Evolutionary conservation across 2,797 vertebrate genomes (phyloP).

Genomic region (Emydoidea blandingii): DNA sequence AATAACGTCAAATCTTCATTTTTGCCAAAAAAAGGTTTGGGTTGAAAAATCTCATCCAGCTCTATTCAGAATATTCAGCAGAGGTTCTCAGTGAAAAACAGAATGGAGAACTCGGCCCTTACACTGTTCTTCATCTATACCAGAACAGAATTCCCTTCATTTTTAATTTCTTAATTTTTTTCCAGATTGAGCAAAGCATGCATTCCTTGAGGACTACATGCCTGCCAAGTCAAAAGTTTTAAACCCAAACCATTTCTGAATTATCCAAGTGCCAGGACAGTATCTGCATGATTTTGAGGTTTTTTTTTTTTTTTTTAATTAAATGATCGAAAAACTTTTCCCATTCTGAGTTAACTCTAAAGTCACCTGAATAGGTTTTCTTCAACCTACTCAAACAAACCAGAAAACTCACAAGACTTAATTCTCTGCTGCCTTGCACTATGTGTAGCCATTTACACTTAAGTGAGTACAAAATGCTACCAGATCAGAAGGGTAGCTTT

Average conservation of each 20-base stretch:
- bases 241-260: slow-evolving; percentile 48
- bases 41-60: neutral
- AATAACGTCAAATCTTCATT: neutral
- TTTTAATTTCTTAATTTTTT: slow-evolving; percentile 31
- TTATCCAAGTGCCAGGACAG: slow-evolving; percentile 48
- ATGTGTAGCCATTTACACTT: neutral
- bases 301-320: accelerated
- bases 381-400: slow-evolving; percentile 1
- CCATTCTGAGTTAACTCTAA: slow-evolving; percentile 16
- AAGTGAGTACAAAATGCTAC: neutral
- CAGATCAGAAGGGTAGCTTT: neutral
- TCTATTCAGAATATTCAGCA: neutral
- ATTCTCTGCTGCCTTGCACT: neutral
- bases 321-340: neutral
- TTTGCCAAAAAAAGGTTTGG: neutral
- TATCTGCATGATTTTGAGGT: neutral
- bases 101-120: neutral
- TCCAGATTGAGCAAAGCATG: neutral
- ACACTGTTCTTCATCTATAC: neutral
- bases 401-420: neutral
- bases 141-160: neutral
- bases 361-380: slow-evolving; percentile 23
- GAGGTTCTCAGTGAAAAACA: neutral
- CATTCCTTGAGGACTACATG: slow-evolving; percentile 42
- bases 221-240: slow-evolving; percentile 44